These are phyloP conservation scores for Oncorhynchus keta DNA, from an alignment of 2,113 vertebrate genomes.

Conservation along the genomic window DNA sequence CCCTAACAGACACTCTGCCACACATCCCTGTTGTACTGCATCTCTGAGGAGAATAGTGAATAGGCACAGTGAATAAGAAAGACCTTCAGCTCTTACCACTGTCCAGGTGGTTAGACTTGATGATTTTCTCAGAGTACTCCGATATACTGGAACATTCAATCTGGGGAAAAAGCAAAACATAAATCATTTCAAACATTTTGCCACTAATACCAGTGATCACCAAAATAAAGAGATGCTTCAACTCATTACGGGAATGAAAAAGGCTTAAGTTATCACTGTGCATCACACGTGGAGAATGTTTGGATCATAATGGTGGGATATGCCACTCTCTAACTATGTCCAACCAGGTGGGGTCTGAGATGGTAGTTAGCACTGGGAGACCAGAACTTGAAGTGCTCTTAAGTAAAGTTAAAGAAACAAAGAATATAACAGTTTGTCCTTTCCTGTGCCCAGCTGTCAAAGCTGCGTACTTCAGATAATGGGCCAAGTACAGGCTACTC, in stretches of 20 bases:
- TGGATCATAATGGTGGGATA: neutral
- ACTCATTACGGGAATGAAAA: neutral
- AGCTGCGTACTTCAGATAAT: neutral
- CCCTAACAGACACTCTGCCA: too few relatives aligned
- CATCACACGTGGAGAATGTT: neutral
- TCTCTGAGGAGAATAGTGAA: too few relatives aligned
- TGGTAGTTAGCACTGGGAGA: neutral
- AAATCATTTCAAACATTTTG: too few relatives aligned
- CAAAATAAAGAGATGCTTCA: neutral
- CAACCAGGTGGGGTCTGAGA: neutral
- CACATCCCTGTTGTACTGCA: too few relatives aligned
- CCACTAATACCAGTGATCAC: neutral
- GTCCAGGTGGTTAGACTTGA: constrained; percentile 97
- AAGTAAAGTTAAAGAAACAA: neutral
- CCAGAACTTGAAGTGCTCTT: neutral
- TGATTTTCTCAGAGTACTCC: constrained; percentile 97
- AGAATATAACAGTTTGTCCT: neutral
- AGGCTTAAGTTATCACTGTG: neutral
- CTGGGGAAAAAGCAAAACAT: constrained; percentile 61
- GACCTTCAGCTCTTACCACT: constrained; percentile 81
- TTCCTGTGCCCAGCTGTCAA: neutral
- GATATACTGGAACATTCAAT: constrained; percentile 99
- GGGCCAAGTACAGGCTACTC: neutral
- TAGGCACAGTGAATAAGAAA: neutral
- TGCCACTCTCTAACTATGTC: neutral